These are phyloP conservation scores for Megaleporinus macrocephalus DNA, from an alignment of 2,113 vertebrate genomes.

Conservation along the genomic window DNA sequence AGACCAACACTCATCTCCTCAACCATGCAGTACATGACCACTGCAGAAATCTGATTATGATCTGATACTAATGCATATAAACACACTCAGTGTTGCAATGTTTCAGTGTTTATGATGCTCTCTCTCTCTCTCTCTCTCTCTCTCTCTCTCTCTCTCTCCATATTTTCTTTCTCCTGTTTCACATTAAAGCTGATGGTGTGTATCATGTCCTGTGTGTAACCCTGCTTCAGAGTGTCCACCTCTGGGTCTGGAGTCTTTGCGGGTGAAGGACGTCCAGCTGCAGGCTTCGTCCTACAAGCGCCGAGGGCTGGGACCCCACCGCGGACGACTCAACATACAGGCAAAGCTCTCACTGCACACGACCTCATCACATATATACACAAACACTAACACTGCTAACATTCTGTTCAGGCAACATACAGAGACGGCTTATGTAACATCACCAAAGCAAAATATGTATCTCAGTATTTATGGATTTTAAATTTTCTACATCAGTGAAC, in stretches of 20 bases:
- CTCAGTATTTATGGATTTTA: too few species aligned
- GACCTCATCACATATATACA: too few species aligned
- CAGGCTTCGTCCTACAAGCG: slow-evolving; percentile 88
- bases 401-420: too few species aligned
- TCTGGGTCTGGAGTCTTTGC: slow-evolving; percentile 90
- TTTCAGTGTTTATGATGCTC: not conserved
- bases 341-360: slow-evolving; percentile 39
- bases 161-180: not conserved
- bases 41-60: too few species aligned
- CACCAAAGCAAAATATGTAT: too few species aligned
- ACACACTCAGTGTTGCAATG: too few species aligned
- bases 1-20: too few species aligned
- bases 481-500: too few species aligned
- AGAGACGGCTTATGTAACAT: too few species aligned
- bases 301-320: slow-evolving; percentile 86
- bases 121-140: not conserved
- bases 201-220: not conserved
- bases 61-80: not conserved
- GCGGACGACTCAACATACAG: slow-evolving; percentile 93
- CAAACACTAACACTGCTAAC: too few species aligned
- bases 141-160: not conserved
- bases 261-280: slow-evolving; percentile 87
- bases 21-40: too few species aligned
- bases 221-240: slow-evolving; percentile 86
- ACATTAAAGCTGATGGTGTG: not conserved